phyloP scores from a whole-genome alignment of 2,113 vertebrate genomes.

The Struthio camelus region DNA sequence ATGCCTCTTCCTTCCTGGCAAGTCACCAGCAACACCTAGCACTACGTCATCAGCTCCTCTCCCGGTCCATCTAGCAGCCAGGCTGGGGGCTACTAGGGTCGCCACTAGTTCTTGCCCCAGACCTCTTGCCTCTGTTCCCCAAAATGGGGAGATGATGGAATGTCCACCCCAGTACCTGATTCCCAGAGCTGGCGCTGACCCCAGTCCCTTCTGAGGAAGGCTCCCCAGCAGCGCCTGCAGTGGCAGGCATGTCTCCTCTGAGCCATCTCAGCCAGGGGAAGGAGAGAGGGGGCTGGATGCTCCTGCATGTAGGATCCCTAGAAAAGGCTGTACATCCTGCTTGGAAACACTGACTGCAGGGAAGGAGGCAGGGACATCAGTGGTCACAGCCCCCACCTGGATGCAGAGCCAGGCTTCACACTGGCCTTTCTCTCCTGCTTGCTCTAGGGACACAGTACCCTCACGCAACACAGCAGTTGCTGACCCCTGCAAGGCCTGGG shows the following conservation, averaged over 20 bases:
- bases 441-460: neutral
- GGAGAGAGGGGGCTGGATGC: neutral
- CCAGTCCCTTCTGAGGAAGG: neutral
- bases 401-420: neutral
- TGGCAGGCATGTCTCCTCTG: neutral
- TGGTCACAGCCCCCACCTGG: neutral
- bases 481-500: neutral
- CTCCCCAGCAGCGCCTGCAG: too few species aligned
- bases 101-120: neutral
- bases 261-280: neutral
- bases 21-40: neutral
- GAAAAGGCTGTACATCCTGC: neutral
- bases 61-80: neutral
- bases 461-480: neutral
- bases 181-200: neutral
- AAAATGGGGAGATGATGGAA: neutral
- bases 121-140: neutral
- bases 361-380: neutral
- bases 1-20: neutral
- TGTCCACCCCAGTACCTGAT: neutral
- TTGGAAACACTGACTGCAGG: neutral
- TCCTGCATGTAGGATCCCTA: neutral
- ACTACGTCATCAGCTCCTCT: neutral
- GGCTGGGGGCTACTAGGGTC: neutral
- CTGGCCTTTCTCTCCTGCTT: too few species aligned